Evolutionary conservation across 2,888 invertebrate genomes (phyloP).

Genomic region (Andrena haemorrhoa): DNA sequence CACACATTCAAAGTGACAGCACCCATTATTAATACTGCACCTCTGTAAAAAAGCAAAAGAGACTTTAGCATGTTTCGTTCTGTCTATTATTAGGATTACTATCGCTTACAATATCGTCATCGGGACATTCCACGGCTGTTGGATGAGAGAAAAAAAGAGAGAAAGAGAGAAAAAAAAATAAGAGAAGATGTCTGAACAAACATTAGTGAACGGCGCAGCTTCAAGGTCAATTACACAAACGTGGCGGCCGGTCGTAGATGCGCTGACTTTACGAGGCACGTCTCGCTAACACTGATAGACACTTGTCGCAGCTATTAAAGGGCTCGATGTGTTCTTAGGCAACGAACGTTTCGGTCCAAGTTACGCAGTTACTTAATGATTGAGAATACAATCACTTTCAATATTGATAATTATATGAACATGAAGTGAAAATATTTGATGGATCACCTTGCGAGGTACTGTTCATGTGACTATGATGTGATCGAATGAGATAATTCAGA

Average conservation of each 20-base stretch:
- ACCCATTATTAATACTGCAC: constrained; percentile 92
- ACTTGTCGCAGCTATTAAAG: background rate
- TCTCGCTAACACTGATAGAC: background rate
- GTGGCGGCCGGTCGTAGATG: constrained; percentile 1
- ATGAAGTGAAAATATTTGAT: constrained; percentile 34
- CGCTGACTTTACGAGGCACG: background rate
- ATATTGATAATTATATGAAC: constrained; percentile 17
- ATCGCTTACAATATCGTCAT: constrained; percentile 59
- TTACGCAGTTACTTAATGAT: constrained; percentile 6
- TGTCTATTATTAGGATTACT: constrained; percentile 4
- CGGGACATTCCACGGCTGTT: constrained; percentile 55
- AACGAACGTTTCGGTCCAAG: background rate
- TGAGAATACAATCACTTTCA: constrained; percentile 19
- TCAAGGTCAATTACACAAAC: constrained; percentile 11
- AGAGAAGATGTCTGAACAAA: constrained; percentile 18
- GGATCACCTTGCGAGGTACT: constrained; percentile 1
- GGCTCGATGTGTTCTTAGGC: background rate
- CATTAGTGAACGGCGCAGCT: constrained; percentile 21
- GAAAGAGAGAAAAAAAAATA: background rate
- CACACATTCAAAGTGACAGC: constrained; percentile 93
- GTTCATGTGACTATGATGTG: constrained; percentile 20
- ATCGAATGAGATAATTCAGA: constrained; percentile 42
- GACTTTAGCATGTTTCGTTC: constrained; percentile 49
- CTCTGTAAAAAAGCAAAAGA: constrained; percentile 86
- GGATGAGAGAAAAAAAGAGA: background rate